Evolutionary conservation across 2,797 vertebrate species (phyloP).

Genomic region (Macroramphosus scolopax): DNA sequence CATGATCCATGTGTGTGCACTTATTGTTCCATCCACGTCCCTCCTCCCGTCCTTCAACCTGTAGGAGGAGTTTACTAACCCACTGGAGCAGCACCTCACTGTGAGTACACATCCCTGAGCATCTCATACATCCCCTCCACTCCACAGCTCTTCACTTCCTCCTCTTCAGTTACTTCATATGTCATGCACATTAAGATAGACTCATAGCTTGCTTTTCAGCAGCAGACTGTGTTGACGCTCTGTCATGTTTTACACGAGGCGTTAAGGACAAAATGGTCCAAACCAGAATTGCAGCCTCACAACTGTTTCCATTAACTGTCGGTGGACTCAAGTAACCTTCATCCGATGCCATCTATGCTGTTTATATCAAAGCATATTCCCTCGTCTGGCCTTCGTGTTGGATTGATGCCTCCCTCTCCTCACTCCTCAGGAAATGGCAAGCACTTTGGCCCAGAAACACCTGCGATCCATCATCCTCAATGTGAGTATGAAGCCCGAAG

Average conservation of each 20-base stretch:
- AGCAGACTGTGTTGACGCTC: too few species aligned
- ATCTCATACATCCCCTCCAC: conserved; percentile 41
- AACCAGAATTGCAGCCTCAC: conserved; percentile 20
- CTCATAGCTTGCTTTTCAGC: conserved; percentile 32
- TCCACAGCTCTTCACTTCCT: conserved; percentile 21
- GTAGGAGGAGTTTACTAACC: conserved; percentile 91
- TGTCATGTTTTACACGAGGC: too few species aligned
- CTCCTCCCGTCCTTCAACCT: conserved; percentile 54
- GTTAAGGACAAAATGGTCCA: too few species aligned
- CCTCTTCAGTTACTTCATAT: conserved; percentile 20
- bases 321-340: conserved; percentile 5
- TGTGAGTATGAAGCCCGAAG: conserved; percentile 73
- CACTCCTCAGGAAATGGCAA: conserved; percentile 90
- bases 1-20: conserved; percentile 64
- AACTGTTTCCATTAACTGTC: conserved; percentile 5
- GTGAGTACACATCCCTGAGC: conserved; percentile 83
- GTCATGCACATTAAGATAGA: conserved; percentile 24
- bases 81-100: conserved; percentile 91
- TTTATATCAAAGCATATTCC: too few species aligned
- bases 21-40: conserved; percentile 66
- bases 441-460: conserved; percentile 95
- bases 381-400: too few species aligned
- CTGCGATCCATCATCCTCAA: conserved; percentile 90
- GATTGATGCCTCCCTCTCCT: conserved; percentile 13
- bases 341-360: too few species aligned